Evolutionary conservation across 2,113 vertebrate species (phyloP).

Genomic region (Peromyscus leucopus): DNA sequence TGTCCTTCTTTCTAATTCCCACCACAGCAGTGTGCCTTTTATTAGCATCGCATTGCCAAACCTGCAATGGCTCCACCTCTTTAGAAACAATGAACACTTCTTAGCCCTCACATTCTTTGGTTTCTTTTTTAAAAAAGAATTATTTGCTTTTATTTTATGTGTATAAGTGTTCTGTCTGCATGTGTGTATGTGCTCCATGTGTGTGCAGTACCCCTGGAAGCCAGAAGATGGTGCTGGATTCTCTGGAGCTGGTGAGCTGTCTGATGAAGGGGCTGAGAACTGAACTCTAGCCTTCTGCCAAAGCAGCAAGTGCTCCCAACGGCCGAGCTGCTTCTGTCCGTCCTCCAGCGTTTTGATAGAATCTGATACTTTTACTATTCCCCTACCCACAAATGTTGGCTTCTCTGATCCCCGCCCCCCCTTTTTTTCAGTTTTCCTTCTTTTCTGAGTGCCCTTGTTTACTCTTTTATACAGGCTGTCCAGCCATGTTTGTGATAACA

Average conservation of each 20-base stretch:
- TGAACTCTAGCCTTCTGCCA: neutral
- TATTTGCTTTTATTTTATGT: neutral
- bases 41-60: neutral
- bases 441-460: neutral
- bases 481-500: neutral
- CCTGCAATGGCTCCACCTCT: neutral
- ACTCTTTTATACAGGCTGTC: too few species aligned
- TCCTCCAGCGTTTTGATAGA: neutral
- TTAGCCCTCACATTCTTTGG: neutral
- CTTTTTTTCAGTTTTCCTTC: neutral
- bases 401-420: neutral
- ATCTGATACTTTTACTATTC: neutral
- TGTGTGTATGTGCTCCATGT: neutral
- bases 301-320: neutral
- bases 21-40: neutral
- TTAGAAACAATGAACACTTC: neutral
- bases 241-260: neutral
- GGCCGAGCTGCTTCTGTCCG: neutral
- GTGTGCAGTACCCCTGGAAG: neutral
- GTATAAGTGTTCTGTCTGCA: neutral
- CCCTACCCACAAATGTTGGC: fast-evolving
- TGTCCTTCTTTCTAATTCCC: neutral
- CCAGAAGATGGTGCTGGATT: neutral
- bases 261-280: neutral
- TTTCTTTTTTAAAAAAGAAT: neutral